Base-by-base conservation (phyloP, 2,797 vertebrate genomes). In the Ctenopoma kingsleyae region DNA sequence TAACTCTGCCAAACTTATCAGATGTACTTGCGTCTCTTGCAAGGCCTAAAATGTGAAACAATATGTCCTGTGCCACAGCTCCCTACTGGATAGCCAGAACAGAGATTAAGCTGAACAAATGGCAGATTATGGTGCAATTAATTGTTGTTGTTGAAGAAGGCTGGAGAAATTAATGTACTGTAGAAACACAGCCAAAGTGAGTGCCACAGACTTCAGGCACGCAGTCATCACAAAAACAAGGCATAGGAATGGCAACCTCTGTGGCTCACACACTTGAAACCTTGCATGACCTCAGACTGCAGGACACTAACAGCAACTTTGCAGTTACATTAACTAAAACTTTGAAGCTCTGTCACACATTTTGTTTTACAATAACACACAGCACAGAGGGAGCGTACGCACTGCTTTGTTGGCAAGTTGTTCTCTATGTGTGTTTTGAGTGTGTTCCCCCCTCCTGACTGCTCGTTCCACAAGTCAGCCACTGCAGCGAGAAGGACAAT, bases 401-500 rank as follows among this genome's bases (percentile, higher is more conserved):
- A 13, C 55, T 44, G 76, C 52, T 75, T 58, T 60, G 57, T 59
- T 65, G 64, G 70, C 59, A 51, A 27, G 27, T n/a, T 65, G 43
- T 8, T 53, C 57, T 50, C 15, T 4, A 30, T 10, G 12, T 44
- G 27, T 75, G 50, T 58, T 72, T 43, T 59, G 41, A 61, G 65
- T 32, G 50, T 15, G 61, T 74, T 85, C 70, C 67, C 83, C 83
- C 76, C 68, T 78, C 44, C 64, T 61, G 80, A 74, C 58, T 69
- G 49, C 76, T 51, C 71, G 51, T 71, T 88, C 81, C 74, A 84
- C 74, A 78, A 81, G 71, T 77, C 78, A 77, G 80, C 78, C 68
- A 70, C 76, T 86, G 85, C 89, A 88, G 89, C 30, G 52, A 67
- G 54, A 58, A 83, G 72, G 72, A 81, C 79, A 63, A 53, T 65